Base-by-base conservation (phyloP, 2,888 invertebrate genomes). In the Campoplex capitator region DNA sequence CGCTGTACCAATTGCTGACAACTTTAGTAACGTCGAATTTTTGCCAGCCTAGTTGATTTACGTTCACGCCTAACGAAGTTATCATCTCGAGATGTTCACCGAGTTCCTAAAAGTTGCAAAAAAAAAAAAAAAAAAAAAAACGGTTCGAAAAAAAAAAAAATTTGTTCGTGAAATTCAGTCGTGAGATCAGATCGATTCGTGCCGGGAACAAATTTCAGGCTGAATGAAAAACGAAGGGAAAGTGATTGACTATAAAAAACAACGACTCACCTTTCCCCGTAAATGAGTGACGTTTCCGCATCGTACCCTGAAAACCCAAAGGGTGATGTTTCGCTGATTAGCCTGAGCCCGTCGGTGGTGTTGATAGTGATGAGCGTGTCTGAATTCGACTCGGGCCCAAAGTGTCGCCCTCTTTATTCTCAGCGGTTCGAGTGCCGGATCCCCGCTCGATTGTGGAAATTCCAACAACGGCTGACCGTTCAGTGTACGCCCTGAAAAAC, bases 381-480 rank as follows among this genome's bases (percentile, higher is more conserved):
- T 95, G 86, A 95, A 93, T 90, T 96, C 96, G 89, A 98, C 95
- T 91, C 96, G 95, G 88, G 96, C 96, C 97, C 98, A 97, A 89
- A 98, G 96, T 90, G 97, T 97, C 51, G 98, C 98, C 89, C 97
- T 96, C 90, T 97, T 96, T 90, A 98, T 97, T 89, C 96, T 95
- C 90, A 97, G 95, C 2, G 94, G 94, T 90, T 97, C 97, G 91
- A 95, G 95, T 84, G 94, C 95, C 80, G 94, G 95, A 90, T 94
- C 95, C 77, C 94, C 94, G 87, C 95, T 95, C 82, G 96, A 95
- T 92, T 97, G 96, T 82, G 97, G 96, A 95, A 98, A 98, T 94
- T 98, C 98, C 91, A 98, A 96, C 91, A 98, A 95, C 84, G 97
- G 96, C 94, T 98, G 98, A 77, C 97, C 97, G 94, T 98, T 98